Conservation (phyloP, 2,888 invertebrate species). For the Onchidella celtica region DNA sequence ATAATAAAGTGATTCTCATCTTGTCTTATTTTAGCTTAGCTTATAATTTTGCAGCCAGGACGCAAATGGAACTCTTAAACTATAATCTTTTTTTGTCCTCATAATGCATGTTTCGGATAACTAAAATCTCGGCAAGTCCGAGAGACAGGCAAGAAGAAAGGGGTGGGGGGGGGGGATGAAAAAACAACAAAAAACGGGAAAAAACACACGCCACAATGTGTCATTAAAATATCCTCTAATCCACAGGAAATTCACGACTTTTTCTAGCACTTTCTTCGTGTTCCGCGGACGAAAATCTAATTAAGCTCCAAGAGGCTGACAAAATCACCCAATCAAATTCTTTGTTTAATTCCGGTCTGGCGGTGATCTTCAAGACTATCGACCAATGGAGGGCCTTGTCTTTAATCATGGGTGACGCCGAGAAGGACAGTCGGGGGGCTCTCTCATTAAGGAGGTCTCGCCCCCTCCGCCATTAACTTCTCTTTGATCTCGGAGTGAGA, state of each 20-base stretch:
- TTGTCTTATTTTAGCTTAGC: too few relatives aligned
- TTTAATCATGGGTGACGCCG: conserved; percentile 24
- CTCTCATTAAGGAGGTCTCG: conserved; percentile 27
- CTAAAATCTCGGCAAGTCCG: background rate
- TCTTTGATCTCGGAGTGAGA: conserved; percentile 15
- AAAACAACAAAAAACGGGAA: background rate
- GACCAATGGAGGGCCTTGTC: conserved; percentile 23
- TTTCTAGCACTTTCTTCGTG: background rate
- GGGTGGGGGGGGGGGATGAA: background rate
- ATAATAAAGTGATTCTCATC: too few relatives aligned
- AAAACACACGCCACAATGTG: background rate
- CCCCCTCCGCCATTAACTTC: conserved; percentile 16
- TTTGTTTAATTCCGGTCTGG: conserved; percentile 23
- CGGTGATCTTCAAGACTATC: conserved; percentile 22
- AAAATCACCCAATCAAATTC: conserved; percentile 42
- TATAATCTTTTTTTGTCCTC: too few relatives aligned
- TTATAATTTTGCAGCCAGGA: too few relatives aligned
- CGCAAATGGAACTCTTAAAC: too few relatives aligned
- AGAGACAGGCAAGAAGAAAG: background rate
- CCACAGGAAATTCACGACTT: background rate
- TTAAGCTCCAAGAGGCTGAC: conserved; percentile 31
- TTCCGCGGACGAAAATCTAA: conserved; percentile 20
- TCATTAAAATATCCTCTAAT: background rate
- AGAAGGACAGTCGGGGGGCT: conserved; percentile 4
- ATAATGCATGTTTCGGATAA: too few relatives aligned